Evolutionary conservation across 2,113 vertebrate species (phyloP).

Genomic region (Pygoscelis antarcticus): DNA sequence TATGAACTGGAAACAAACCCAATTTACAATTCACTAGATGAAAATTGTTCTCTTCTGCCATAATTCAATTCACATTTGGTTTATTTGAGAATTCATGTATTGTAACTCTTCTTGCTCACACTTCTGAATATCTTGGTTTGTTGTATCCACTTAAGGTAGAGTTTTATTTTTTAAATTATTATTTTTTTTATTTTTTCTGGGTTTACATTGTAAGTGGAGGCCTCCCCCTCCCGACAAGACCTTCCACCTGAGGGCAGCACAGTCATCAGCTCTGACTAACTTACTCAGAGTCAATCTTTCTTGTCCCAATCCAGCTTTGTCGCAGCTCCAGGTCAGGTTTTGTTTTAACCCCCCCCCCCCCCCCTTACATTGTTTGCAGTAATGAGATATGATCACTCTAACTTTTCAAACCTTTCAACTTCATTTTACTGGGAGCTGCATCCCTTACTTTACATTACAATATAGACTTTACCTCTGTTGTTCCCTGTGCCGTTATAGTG

Average conservation of each 20-base stretch:
- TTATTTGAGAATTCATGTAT: slow-evolving; percentile 30
- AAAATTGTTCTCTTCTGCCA: slow-evolving; percentile 31
- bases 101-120: background rate
- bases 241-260: slow-evolving; percentile 60
- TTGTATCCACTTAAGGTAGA: background rate
- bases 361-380: background rate
- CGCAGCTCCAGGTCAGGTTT: background rate
- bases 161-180: background rate
- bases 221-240: background rate
- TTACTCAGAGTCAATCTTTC: background rate
- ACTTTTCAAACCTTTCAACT: slow-evolving; percentile 45
- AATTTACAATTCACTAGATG: slow-evolving; percentile 11
- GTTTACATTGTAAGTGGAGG: background rate
- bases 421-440: background rate
- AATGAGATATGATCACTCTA: slow-evolving; percentile 39
- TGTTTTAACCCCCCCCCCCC: background rate
- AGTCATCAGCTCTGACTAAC: background rate
- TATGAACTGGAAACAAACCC: slow-evolving; percentile 20
- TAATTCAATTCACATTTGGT: slow-evolving; percentile 47
- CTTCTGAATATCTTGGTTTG: background rate
- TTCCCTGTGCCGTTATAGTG: background rate
- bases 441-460: background rate
- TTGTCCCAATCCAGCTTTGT: background rate
- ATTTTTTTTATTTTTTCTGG: background rate
- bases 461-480: background rate